Percentiles rank a stretch among this genome's conserved stretches.
Conservation (phyloP, 1,140 invertebrate genomes). For the Trinorchestia longiramus region DNA sequence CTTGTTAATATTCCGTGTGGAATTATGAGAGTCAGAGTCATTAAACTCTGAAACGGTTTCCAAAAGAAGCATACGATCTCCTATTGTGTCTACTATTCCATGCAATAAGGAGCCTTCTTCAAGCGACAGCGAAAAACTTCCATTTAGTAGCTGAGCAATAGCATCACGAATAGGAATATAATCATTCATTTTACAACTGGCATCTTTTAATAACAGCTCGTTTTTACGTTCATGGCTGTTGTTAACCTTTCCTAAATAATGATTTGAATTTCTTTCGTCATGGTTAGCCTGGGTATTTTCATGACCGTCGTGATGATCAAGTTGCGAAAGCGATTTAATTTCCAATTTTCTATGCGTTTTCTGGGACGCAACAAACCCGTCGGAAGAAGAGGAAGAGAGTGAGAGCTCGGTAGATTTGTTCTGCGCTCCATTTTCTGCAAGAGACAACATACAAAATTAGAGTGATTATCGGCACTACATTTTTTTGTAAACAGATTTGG, state of each 20-base stretch:
- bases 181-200: not conserved
- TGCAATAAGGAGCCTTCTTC: constrained; percentile 2
- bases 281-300: not conserved
- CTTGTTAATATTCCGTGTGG: not conserved
- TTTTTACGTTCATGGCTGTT: not conserved
- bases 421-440: constrained; percentile 39
- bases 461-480: not conserved
- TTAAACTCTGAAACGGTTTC: not conserved
- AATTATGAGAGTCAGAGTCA: not conserved
- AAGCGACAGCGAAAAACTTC: constrained; percentile 18
- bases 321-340: not conserved
- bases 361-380: not conserved
- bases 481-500: constrained; percentile 12
- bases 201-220: not conserved
- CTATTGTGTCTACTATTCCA: not conserved
- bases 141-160: not conserved
- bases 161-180: constrained; percentile 3
- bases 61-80: not conserved
- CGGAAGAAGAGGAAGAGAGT: not conserved
- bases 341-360: not conserved
- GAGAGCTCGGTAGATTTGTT: not conserved
- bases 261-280: not conserved
- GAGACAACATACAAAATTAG: constrained; percentile 33
- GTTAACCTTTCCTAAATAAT: not conserved
- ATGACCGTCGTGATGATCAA: not conserved